Conservation (phyloP, 2,797 vertebrate species). For the Falco cherrug region DNA sequence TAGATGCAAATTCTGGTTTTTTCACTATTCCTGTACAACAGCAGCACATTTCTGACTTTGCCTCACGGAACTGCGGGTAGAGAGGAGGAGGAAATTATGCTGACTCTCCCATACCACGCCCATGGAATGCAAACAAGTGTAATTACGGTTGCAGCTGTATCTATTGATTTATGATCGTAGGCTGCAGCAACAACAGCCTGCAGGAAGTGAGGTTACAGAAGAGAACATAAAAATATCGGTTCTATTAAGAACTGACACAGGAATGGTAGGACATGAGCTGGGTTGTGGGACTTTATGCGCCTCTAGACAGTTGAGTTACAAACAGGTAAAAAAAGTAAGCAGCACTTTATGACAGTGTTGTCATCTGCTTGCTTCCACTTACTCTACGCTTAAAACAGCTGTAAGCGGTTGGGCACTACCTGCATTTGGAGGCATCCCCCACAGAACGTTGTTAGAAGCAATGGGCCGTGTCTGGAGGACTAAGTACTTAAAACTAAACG, state of each 20-base stretch:
- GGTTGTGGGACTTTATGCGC: neutral
- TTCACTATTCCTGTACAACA: neutral
- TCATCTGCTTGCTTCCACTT: neutral
- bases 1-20: neutral
- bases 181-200: neutral
- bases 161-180: slow-evolving; percentile 11
- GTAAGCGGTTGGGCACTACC: neutral
- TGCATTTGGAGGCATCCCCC: neutral
- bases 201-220: neutral
- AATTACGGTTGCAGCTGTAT: neutral
- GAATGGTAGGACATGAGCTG: neutral
- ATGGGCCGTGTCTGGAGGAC: neutral
- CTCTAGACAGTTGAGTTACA: neutral
- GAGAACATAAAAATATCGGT: neutral
- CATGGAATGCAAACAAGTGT: slow-evolving; percentile 21
- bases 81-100: neutral
- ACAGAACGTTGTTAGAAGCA: fast-evolving
- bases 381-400: neutral
- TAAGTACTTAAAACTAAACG: neutral
- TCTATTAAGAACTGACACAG: neutral
- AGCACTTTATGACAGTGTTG: neutral
- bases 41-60: neutral
- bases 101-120: slow-evolving; percentile 7
- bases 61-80: fast-evolving
- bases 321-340: neutral